A percentile compares a stretch with the other conserved stretches of the same genome.
These are phyloP conservation scores for Drosophila villosipedis DNA, from an alignment of 2,888 invertebrate genomes.

Conservation along the genomic window DNA sequence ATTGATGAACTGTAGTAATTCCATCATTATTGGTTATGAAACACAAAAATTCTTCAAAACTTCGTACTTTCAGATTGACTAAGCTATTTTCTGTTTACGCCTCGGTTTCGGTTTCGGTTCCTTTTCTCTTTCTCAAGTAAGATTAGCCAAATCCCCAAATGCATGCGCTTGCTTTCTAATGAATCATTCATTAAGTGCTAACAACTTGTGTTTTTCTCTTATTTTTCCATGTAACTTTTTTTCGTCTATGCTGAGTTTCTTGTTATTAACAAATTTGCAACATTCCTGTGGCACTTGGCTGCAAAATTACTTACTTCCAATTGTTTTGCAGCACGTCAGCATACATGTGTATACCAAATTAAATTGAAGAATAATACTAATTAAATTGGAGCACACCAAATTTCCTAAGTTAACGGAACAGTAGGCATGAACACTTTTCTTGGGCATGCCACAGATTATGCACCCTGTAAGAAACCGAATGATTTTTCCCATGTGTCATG, in stretches of 20 bases:
- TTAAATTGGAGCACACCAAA: neutral
- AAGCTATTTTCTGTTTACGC: neutral
- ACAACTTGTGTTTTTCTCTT: conserved; percentile 2
- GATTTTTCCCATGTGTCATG: neutral
- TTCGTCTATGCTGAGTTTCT: neutral
- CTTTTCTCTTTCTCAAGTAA: neutral
- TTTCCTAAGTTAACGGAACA: neutral
- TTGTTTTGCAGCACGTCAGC: neutral
- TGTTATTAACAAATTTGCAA: neutral
- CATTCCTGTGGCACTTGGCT: conserved; percentile 2
- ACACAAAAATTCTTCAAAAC: neutral
- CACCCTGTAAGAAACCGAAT: neutral
- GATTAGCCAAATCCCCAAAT: neutral
- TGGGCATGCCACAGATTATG: neutral
- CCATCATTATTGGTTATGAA: neutral
- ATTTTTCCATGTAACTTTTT: neutral
- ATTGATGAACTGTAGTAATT: neutral
- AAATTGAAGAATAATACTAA: neutral
- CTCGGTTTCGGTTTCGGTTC: neutral
- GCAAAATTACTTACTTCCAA: neutral
- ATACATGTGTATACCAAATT: neutral
- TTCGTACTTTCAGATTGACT: neutral
- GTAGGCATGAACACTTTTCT: neutral
- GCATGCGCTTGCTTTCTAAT: neutral
- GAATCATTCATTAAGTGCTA: neutral